Base-by-base conservation (phyloP, 2,888 invertebrate genomes). In the Athalia rosae region DNA sequence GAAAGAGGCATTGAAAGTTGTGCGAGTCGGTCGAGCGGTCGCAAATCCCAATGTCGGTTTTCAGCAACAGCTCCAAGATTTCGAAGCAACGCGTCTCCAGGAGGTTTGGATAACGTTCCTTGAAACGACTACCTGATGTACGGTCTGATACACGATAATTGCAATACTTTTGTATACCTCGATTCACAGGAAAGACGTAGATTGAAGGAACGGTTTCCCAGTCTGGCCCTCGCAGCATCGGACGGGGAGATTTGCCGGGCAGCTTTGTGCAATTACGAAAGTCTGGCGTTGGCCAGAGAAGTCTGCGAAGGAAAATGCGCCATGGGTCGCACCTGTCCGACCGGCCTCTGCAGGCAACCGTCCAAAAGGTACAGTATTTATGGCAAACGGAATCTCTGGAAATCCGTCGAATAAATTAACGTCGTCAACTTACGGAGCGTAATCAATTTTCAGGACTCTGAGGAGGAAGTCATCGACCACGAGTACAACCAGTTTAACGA, bases 11-110 rank as follows among this genome's bases (percentile, higher is more conserved):
- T 91, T 98, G 80, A 97, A 98, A 91, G 97, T 98, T 79, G 97
- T 99, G 71, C 93, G 98, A 80, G 97, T 97, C 0, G 97, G 98
- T 58, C 93, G 98, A 79, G 94, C 95, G 0, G 96, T 98, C 63
- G 98, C 98, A 87, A 98, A 98, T 92, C 99, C 99, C 43, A 99
- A 99, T 91, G 93, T 96, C 80, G 98, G 98, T 85, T 99, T 99
- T 91, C 98, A 98, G 90, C 94, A 95, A 84, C 99, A 99, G 90
- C 92, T 99, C 82, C 96, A 97, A 87, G 97, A 97, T 82, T 99
- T 97, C 87, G 97, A 98, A 90, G 93, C 93, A 77, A 94, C 93
- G 83, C 94, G 95, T 85, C 91, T 97, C 79, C 89, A 93, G 77
- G 97, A 97, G 92, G 96, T 96, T 11, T 6, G 4, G 4, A n/a